Evolutionary conservation across 2,888 invertebrate genomes (phyloP), one percentile per base, ranked within the genome.

Genomic region (Epinotia nisella): DNA sequence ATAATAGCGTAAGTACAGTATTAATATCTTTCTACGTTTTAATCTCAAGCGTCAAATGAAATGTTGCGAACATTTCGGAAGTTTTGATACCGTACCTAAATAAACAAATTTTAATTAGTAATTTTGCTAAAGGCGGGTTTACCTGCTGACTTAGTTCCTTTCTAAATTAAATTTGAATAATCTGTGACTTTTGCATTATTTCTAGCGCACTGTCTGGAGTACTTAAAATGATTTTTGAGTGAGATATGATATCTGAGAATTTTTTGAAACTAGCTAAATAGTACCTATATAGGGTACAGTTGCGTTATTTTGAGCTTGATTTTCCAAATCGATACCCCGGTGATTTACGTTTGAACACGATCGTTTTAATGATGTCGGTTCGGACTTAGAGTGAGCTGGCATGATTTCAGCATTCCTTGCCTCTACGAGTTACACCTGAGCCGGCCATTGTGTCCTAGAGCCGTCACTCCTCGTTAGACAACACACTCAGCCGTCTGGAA

Each of bases 381-480:
- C 74, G 62, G 45, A 55, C 53, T 65, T 70, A 72, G 68, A 76
- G 55, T 71, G 62, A 45, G 64, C 53, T 74, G 66, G 66, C 72
- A 70, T 70, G 69, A 69, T 75, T 71, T 76, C 74, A 76, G 75
- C 78, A 82, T 83, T 82, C 82, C 78, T 79, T 77, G 71, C 78
- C 78, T 78, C 78, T 79, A 77, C 75, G 80, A 81, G 76, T 77
- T 79, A 78, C 82, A 87, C 87, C 86, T 86, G 85, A 85, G 79
- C 81, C 77, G 81, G 81, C 82, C 80, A 82, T 82, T 85, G 82
- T 84, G 83, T 84, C 84, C 86, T 86, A 88, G 81, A 87, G 80
- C 84, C 81, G 87, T 88, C 88, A 84, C 80, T 86, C 77, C 82
- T 87, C 81, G 81, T 89, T 87, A 87, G 74, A 80, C 81, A 81